Percentiles rank a stretch among this genome's conserved stretches.
These are phyloP conservation scores for Lepisosteus oculatus DNA, from an alignment of 2,113 vertebrate genomes.

Conservation along the genomic window DNA sequence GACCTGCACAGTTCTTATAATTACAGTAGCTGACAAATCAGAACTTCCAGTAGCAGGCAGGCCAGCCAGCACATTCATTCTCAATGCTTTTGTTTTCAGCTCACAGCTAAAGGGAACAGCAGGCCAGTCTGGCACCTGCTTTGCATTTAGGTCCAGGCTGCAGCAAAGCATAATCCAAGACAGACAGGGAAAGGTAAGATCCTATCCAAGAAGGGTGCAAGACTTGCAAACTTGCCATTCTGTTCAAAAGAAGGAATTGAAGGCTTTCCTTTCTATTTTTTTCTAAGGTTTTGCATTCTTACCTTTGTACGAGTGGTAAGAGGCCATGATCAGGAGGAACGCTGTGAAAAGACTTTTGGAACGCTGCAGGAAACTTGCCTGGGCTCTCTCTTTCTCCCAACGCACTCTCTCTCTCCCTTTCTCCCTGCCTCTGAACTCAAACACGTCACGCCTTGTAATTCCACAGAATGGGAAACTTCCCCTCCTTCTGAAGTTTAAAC, in stretches of 20 bases:
- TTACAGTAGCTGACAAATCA: background rate
- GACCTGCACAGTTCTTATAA: background rate
- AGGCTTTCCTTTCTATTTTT: conserved; percentile 12
- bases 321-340: conserved; percentile 48
- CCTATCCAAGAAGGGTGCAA: background rate
- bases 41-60: background rate
- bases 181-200: background rate
- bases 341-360: conserved; percentile 33
- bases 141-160: conserved; percentile 17
- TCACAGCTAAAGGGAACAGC: background rate
- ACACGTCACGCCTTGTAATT: conserved; percentile 47
- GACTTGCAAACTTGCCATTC: background rate
- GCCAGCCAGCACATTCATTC: background rate
- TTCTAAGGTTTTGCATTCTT: conserved; percentile 35
- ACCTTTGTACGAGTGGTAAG: conserved; percentile 64
- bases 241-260: background rate
- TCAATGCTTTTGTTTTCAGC: background rate
- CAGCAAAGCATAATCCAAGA: background rate
- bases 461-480: conserved; percentile 44
- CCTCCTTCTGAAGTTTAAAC: conserved; percentile 54
- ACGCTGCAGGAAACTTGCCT: conserved; percentile 19
- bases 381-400: background rate
- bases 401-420: conserved; percentile 37
- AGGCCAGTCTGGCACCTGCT: conserved; percentile 25
- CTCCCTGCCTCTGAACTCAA: conserved; percentile 34